These are phyloP conservation scores for Tychaedon coryphoeus DNA, from an alignment of 2,113 vertebrate species.

Conservation along the genomic window DNA sequence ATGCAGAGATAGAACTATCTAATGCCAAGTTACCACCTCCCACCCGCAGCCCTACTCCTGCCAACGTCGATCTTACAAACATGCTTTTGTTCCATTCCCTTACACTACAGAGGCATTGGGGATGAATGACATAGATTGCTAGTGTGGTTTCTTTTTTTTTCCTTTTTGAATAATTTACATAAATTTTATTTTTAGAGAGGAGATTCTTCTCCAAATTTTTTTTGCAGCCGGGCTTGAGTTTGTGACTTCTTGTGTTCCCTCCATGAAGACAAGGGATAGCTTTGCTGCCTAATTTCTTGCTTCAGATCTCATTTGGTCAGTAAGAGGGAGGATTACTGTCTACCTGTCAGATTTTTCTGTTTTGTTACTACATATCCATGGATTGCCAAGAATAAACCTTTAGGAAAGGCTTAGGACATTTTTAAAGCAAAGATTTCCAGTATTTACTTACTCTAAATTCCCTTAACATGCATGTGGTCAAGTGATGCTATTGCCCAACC, in stretches of 20 bases:
- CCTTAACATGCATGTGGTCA: background rate
- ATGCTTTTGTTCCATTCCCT: background rate
- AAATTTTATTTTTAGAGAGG: background rate
- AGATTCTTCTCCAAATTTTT: background rate
- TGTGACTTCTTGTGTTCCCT: background rate
- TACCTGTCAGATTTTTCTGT: background rate
- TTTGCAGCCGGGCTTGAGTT: background rate
- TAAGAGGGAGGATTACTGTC: background rate
- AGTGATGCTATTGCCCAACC: conserved; percentile 37
- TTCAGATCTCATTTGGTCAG: background rate
- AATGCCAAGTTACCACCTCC: background rate
- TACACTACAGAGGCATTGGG: background rate
- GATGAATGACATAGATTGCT: background rate
- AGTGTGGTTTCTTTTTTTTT: too few species aligned
- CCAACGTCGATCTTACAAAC: background rate
- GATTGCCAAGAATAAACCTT: background rate
- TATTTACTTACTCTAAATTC: conserved; percentile 11
- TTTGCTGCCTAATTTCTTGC: background rate
- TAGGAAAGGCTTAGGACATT: background rate
- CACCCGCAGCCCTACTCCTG: background rate
- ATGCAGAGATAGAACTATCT: background rate
- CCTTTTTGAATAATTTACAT: background rate
- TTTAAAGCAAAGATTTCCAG: background rate
- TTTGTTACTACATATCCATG: background rate
- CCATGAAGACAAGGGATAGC: accelerated